Conservation (phyloP, 2,113 vertebrate species). For the Dicaeum eximium region DNA sequence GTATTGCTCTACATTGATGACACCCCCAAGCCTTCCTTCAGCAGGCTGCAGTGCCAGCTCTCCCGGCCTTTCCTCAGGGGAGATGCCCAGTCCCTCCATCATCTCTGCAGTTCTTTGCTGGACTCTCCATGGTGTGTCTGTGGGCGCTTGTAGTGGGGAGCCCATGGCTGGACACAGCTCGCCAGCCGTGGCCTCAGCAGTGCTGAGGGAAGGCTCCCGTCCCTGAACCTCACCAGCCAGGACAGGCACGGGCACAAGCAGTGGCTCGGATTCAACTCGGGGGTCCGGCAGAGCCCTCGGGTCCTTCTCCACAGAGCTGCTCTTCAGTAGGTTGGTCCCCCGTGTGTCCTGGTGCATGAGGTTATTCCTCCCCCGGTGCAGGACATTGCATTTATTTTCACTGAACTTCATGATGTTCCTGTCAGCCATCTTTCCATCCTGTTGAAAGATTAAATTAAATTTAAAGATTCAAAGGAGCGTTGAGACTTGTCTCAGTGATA, state of each 20-base stretch:
- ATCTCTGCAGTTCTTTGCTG: not conserved
- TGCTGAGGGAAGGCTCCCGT: not conserved
- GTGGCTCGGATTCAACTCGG: not conserved
- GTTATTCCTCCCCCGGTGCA: not conserved
- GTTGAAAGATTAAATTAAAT: not conserved
- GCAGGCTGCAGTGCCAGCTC: not conserved
- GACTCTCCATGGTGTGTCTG: not conserved
- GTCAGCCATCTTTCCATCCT: not conserved
- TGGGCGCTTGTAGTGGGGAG: not conserved
- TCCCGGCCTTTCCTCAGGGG: not conserved
- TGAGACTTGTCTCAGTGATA: not conserved
- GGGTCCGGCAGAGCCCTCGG: not conserved
- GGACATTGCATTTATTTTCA: not conserved
- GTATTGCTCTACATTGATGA: not conserved
- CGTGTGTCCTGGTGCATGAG: not conserved
- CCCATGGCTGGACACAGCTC: not conserved
- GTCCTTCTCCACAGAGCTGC: not conserved
- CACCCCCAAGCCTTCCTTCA: not conserved
- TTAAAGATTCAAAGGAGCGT: not conserved
- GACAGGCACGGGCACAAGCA: not conserved
- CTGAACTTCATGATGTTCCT: not conserved
- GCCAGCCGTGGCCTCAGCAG: not conserved
- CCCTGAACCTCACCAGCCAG: not conserved
- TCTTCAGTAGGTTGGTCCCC: not conserved
- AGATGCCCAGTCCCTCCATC: no score